These are phyloP conservation scores for Hermaeophaga mercurialis DNA, from an alignment of 2,888 invertebrate genomes.

Conservation along the genomic window DNA sequence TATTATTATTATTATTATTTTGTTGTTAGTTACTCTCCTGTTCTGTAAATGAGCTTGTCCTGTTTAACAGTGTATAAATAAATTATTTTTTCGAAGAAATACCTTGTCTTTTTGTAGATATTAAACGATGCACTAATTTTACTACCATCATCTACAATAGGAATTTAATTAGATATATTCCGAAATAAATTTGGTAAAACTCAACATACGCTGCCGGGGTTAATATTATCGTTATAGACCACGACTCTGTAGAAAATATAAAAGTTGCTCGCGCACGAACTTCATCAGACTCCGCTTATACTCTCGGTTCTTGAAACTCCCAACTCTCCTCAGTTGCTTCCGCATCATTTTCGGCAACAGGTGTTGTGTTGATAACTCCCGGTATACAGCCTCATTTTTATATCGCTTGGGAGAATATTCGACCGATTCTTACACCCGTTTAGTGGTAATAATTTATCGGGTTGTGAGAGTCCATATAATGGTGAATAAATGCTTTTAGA, in stretches of 20 bases:
- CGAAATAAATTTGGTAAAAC: no score
- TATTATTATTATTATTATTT: no score
- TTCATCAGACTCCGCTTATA: background rate
- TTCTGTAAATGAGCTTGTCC: no score
- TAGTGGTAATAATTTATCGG: background rate
- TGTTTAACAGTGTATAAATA: no score
- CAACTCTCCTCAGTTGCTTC: conserved; percentile 18
- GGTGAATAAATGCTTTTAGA: background rate
- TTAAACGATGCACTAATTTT: no score
- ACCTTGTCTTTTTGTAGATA: no score
- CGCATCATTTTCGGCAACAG: conserved; percentile 23
- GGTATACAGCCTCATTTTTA: background rate
- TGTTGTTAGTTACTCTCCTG: no score
- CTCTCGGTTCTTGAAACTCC: background rate
- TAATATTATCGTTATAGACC: background rate
- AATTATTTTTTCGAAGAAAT: no score
- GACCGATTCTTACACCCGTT: conserved; percentile 1
- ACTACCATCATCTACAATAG: no score
- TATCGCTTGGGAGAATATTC: background rate
- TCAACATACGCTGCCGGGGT: no score
- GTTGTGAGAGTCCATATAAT: background rate
- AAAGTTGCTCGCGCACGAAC: conserved; percentile 9
- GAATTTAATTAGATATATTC: no score
- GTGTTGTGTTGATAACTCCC: conserved; percentile 9
- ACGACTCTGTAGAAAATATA: background rate